A percentile compares a stretch with the other conserved stretches of the same genome.
Evolutionary conservation across 2,797 vertebrate genomes (phyloP).

Genomic region (Dromococcyx pavoninus): DNA sequence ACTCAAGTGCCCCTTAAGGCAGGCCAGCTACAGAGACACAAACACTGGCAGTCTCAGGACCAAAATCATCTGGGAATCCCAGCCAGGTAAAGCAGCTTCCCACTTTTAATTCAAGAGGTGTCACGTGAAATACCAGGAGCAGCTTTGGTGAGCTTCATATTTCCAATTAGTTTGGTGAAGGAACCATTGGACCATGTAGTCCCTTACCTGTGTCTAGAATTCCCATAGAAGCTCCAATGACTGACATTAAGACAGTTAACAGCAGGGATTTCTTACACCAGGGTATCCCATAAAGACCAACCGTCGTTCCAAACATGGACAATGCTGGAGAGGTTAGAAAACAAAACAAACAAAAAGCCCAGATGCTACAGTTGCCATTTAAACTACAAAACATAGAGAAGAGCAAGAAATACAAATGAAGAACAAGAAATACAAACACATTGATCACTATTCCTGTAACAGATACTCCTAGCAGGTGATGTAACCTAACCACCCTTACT

Average conservation of each 20-base stretch:
- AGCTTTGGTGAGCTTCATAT: neutral
- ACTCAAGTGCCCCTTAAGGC: too few relatives aligned
- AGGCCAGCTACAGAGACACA: neutral
- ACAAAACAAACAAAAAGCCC: neutral
- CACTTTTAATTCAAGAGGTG: neutral
- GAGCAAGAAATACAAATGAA: neutral
- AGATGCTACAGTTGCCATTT: neutral
- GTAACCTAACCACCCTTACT: neutral
- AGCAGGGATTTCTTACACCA: slow-evolving; percentile 79
- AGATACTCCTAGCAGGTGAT: neutral
- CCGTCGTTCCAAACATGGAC: slow-evolving; percentile 83
- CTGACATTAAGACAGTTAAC: slow-evolving; percentile 79
- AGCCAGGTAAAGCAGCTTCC: neutral
- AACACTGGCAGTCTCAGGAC: neutral
- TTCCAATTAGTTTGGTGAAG: neutral
- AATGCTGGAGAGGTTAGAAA: slow-evolving; percentile 75
- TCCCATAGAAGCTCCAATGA: slow-evolving; percentile 88
- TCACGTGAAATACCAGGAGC: neutral
- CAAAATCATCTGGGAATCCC: neutral
- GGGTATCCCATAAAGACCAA: slow-evolving; percentile 85
- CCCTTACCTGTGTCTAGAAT: slow-evolving; percentile 89
- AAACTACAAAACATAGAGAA: neutral
- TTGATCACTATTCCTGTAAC: neutral
- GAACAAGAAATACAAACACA: neutral
- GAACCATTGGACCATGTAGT: neutral